Evolutionary conservation across 2,888 invertebrate genomes (phyloP), one percentile per base, ranked within the genome.

Genomic region (Cephus pygmeus): DNA sequence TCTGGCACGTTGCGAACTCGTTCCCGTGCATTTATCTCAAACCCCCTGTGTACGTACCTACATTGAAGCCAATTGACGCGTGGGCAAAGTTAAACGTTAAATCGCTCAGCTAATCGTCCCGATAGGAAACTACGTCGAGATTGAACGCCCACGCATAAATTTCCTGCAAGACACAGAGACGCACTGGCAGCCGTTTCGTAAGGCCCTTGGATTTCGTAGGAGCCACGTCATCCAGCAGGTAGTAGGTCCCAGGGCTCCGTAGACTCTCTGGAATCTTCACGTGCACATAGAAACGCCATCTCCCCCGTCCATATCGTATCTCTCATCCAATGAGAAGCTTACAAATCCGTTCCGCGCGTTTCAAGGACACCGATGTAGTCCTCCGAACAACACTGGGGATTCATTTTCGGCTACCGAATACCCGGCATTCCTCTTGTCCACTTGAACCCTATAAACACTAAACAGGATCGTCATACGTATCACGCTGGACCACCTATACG

Each of bases 51-150:
- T 34, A 34, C 15, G 40, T 56, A 56, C 56, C 56, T 56, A 56
- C 56, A 56, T 56, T 56, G 56, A 86, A 75, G 81, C 75, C 86
- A 85, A 85, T 85, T 85, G 84, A 79, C 84, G 87, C 83, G 88
- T 88, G 85, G 87, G 88, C 86, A 85, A 84, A 81, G 84, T 87
- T 85, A 86, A 87, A 86, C 84, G 85, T 86, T 85, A 85, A 87
- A 87, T 88, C 86, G 88, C 84, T 81, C 81, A 80, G 80, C 79
- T 83, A 85, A 85, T 85, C 86, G 83, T 85, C 83, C 80, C 85
- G 84, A 85, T 85, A 85, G 82, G 81, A 85, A 73, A 75, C 75
- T 69, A 4, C 56, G n/a, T 35, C 79, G 82, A 83, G 83, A 87
- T 87, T 85, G 80, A 80, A 81, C 85, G 84, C 85, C 86, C 83